Evolutionary conservation across 2,113 vertebrate genomes (phyloP).

Genomic region (Cynocephalus volans): DNA sequence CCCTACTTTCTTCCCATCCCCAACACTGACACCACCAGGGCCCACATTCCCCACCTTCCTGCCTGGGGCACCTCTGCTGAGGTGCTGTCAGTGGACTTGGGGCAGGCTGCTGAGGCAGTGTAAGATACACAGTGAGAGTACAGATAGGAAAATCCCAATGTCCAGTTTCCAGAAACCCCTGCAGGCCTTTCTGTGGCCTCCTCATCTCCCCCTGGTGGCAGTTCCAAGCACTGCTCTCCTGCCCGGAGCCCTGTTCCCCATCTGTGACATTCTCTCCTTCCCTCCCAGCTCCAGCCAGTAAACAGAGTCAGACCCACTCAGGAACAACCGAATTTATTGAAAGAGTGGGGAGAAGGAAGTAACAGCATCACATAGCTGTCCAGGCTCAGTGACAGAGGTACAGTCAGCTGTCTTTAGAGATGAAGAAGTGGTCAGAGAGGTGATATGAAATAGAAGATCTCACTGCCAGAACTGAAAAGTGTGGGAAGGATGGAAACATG

Average conservation of each 20-base stretch:
- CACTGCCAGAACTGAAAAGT: neutral
- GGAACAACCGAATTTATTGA: neutral
- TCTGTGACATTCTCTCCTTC: neutral
- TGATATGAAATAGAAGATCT: neutral
- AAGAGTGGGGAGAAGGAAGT: neutral
- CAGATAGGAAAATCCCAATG: neutral
- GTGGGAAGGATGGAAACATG: neutral
- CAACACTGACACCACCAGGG: neutral
- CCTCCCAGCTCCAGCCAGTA: neutral
- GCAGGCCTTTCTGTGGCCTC: neutral
- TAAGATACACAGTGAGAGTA: neutral
- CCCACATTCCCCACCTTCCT: neutral
- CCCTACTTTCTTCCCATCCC: neutral
- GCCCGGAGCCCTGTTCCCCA: neutral
- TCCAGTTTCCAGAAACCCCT: neutral
- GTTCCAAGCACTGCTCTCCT: neutral
- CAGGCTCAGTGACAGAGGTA: neutral
- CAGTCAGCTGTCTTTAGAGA: neutral
- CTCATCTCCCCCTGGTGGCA: neutral
- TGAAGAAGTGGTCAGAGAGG: neutral
- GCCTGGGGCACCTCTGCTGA: neutral
- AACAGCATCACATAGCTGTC: neutral
- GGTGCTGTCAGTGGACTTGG: neutral
- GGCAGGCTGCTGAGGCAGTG: accelerated
- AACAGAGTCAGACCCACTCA: neutral